A percentile compares a stretch with the other conserved stretches of the same genome.
Evolutionary conservation across 2,113 vertebrate species (phyloP).

Genomic region (Spilogale gracilis): DNA sequence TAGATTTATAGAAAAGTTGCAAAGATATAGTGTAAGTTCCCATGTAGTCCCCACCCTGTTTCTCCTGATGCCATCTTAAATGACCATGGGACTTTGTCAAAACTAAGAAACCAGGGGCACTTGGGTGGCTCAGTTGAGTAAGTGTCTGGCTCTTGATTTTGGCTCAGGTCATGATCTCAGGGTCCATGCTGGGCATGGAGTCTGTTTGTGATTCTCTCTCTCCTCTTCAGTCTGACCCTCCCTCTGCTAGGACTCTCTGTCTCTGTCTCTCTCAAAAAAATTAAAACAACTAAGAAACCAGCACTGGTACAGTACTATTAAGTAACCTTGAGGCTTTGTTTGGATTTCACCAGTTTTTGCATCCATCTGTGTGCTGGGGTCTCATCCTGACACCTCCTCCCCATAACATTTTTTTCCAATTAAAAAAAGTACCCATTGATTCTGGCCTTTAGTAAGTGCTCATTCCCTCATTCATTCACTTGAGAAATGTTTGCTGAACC

Average conservation of each 20-base stretch:
- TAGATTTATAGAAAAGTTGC: background rate
- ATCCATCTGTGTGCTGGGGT: background rate
- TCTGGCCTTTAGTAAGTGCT: background rate
- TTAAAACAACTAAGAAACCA: background rate
- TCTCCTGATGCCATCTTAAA: no score
- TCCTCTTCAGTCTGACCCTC: background rate
- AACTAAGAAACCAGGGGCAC: background rate
- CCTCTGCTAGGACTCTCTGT: background rate
- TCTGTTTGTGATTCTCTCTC: background rate
- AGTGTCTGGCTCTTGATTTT: no score
- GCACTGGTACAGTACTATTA: background rate
- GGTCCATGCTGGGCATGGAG: background rate
- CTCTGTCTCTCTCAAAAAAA: no score
- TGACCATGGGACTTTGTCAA: background rate
- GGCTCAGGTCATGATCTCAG: background rate
- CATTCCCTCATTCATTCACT: background rate
- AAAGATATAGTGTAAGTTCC: background rate
- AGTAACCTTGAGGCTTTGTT: background rate
- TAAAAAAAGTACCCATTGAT: background rate
- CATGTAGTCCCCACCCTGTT: rapidly evolving
- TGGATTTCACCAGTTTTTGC: background rate
- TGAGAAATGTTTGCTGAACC: background rate
- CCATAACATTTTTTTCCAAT: background rate
- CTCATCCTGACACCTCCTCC: background rate
- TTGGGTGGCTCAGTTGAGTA: background rate